Conservation (phyloP, 2,797 vertebrate species). For the Megaceryle alcyon region DNA sequence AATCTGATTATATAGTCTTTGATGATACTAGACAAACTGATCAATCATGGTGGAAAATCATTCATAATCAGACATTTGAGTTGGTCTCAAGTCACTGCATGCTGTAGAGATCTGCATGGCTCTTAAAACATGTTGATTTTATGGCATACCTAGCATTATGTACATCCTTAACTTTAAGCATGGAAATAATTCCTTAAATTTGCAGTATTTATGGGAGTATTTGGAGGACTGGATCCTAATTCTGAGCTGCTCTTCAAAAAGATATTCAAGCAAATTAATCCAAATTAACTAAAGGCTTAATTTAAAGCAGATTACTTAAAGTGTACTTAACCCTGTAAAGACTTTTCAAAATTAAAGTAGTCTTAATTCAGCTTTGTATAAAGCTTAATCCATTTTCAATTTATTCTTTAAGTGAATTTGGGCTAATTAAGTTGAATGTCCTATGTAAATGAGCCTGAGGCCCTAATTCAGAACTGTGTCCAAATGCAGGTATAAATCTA, state of each 20-base stretch:
- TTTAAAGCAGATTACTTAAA: constrained; percentile 70
- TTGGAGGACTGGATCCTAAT: constrained; percentile 10
- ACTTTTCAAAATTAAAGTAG: constrained; percentile 49
- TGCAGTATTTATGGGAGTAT: constrained; percentile 6
- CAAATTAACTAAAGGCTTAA: constrained; percentile 65
- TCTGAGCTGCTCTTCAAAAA: constrained; percentile 29
- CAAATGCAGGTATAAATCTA: background rate
- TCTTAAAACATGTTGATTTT: background rate
- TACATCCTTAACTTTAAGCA: background rate
- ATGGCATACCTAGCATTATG: background rate
- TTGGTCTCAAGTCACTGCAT: background rate
- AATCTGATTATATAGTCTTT: background rate
- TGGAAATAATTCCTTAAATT: constrained; percentile 19
- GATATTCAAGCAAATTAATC: constrained; percentile 54
- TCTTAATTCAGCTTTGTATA: constrained; percentile 52
- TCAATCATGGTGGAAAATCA: background rate
- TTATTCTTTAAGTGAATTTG: constrained; percentile 52
- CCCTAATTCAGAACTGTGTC: background rate
- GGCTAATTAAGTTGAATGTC: constrained; percentile 47
- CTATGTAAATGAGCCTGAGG: constrained; percentile 18
- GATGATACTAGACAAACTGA: background rate
- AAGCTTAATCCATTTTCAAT: constrained; percentile 61
- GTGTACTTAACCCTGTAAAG: constrained; percentile 63
- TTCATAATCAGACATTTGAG: background rate
- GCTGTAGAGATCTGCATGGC: background rate